Evolutionary conservation across 2,113 vertebrate genomes (phyloP).

Genomic region (Neotoma lepida): DNA sequence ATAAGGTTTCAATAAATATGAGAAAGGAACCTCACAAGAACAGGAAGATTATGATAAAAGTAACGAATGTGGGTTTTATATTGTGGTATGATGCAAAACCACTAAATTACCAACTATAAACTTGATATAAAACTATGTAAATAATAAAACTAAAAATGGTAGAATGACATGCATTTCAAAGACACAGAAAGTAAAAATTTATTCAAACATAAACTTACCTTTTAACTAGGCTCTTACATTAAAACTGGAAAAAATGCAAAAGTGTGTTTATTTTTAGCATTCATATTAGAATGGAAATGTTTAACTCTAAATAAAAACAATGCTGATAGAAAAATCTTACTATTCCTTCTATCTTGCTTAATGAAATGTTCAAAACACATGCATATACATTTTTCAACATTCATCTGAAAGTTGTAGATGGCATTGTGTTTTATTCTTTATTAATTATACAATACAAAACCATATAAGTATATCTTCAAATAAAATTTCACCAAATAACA

Average conservation of each 20-base stretch:
- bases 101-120: slow-evolving; percentile 63
- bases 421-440: slow-evolving; percentile 48
- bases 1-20: slow-evolving; percentile 45
- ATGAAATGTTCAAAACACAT: slow-evolving; percentile 53
- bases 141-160: slow-evolving; percentile 63
- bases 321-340: slow-evolving; percentile 52
- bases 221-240: slow-evolving; percentile 75
- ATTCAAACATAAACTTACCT: slow-evolving; percentile 77
- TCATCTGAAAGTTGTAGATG: slow-evolving; percentile 52
- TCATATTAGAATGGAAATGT: slow-evolving; percentile 63
- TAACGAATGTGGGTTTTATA: slow-evolving; percentile 55
- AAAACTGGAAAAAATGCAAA: slow-evolving; percentile 81
- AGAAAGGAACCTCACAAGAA: slow-evolving; percentile 56
- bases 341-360: slow-evolving; percentile 68
- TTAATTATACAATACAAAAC: slow-evolving; percentile 57
- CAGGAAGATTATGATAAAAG: slow-evolving; percentile 62
- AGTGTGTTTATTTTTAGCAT: slow-evolving; percentile 75
- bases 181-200: slow-evolving; percentile 66
- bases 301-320: slow-evolving; percentile 73
- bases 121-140: slow-evolving; percentile 69
- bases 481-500: slow-evolving; percentile 30
- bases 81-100: slow-evolving; percentile 56
- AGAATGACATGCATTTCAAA: slow-evolving; percentile 67
- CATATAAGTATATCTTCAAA: slow-evolving; percentile 42
- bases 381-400: slow-evolving; percentile 40